Conservation (phyloP, 1,140 invertebrate genomes). For the Dendroctonus ponderosae region DNA sequence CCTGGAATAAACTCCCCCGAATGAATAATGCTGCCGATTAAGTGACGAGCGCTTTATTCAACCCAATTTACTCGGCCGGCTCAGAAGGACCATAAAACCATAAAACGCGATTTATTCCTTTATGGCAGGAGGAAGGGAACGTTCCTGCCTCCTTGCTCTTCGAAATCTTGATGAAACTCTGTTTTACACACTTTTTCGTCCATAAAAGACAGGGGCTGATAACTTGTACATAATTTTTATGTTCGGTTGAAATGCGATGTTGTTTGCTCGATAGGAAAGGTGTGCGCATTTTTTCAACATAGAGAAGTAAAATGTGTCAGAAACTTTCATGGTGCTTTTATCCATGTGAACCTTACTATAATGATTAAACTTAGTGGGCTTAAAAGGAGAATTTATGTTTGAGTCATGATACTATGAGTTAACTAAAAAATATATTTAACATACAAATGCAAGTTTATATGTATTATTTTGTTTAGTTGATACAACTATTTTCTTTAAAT, state of each 20-base stretch:
- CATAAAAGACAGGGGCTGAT: background rate
- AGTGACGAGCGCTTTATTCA: conserved; percentile 41
- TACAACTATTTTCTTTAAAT: no score
- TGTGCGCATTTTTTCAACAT: background rate
- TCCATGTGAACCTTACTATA: no score
- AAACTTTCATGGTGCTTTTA: no score
- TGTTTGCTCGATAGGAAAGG: background rate
- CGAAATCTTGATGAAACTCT: conserved; percentile 27
- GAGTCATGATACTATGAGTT: no score
- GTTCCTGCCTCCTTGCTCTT: conserved; percentile 1
- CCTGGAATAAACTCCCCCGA: conserved; percentile 8
- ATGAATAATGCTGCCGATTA: conserved; percentile 43
- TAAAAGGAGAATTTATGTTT: no score
- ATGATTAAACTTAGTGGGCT: no score
- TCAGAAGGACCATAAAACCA: conserved; percentile 49
- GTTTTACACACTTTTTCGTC: conserved; percentile 18
- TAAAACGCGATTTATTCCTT: conserved; percentile 51
- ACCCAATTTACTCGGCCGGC: conserved; percentile 44
- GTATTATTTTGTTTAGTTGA: no score
- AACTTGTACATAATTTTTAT: no score
- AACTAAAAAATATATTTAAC: no score
- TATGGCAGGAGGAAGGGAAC: conserved; percentile 42
- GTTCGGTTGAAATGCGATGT: background rate
- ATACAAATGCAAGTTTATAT: no score
- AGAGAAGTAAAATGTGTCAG: no score